Percentiles rank a stretch among this genome's conserved stretches.
phyloP scores from a whole-genome alignment of 2,888 invertebrate genomes.

The Metellina segmentata region DNA sequence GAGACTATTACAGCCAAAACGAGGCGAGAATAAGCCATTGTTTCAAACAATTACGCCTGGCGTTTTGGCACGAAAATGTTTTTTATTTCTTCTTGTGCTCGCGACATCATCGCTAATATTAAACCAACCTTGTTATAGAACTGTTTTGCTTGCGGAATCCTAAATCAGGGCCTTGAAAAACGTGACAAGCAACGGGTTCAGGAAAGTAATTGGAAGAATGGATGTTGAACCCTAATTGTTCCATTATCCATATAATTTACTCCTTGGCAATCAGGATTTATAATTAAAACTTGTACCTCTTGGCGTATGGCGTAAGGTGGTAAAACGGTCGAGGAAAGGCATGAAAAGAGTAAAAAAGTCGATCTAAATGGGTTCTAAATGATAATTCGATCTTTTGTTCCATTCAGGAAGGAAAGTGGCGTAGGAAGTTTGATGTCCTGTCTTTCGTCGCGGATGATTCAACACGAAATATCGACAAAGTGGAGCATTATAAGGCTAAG shows the following conservation, averaged over 20 bases:
- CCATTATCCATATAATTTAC: conserved; percentile 15
- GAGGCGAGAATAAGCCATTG: no score
- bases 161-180: not conserved
- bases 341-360: not conserved
- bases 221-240: conserved; percentile 15
- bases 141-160: not conserved
- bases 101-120: not conserved
- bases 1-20: no score
- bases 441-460: not conserved
- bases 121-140: conserved; percentile 5
- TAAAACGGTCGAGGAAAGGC: not conserved
- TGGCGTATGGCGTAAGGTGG: not conserved
- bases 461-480: not conserved
- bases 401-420: not conserved
- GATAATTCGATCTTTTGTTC: not conserved
- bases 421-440: not conserved
- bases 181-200: not conserved
- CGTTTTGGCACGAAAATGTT: not conserved
- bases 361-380: not conserved
- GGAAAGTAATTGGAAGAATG: not conserved
- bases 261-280: not conserved
- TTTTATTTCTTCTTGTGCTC: not conserved
- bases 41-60: no score
- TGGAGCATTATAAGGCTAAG: not conserved
- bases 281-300: not conserved